Evolutionary conservation across 1,140 invertebrate species (phyloP).

Genomic region (Monochamus saltuarius): DNA sequence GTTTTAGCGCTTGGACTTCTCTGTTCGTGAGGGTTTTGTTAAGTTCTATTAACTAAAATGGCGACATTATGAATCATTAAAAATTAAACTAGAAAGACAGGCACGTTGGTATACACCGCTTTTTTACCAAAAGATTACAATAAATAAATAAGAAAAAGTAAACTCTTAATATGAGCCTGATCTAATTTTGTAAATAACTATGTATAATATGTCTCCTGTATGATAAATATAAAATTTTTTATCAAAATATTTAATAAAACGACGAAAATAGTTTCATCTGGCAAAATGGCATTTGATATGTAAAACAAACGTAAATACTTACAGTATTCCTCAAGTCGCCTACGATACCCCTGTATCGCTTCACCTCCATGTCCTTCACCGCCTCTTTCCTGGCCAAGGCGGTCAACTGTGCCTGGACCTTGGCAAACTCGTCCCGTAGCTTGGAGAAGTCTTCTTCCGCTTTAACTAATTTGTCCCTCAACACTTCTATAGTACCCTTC

Average conservation of each 20-base stretch:
- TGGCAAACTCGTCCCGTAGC: constrained; percentile 22
- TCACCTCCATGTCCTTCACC: constrained; percentile 28
- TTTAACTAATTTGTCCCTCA: constrained; percentile 20
- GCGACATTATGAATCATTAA: constrained; percentile 1
- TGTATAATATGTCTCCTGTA: no score
- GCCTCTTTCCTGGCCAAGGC: constrained; percentile 24
- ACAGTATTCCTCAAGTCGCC: constrained; percentile 30
- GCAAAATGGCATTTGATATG: no score
- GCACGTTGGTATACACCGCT: no score
- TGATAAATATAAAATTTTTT: no score
- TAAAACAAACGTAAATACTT: constrained; percentile 8
- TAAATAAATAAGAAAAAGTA: no score
- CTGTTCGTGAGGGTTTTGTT: constrained; percentile 30
- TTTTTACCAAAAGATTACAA: no score
- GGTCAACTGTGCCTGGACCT: constrained; percentile 23
- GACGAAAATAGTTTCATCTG: no score
- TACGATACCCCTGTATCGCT: constrained; percentile 30
- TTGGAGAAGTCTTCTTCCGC: constrained; percentile 18
- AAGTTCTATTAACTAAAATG: constrained; percentile 27
- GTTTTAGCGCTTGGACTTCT: constrained; percentile 12
- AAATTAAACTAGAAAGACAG: not conserved
- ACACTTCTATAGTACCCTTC: constrained; percentile 22
- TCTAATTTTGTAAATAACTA: no score
- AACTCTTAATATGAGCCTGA: no score
- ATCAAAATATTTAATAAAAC: no score